Evolutionary conservation across 1,140 invertebrate genomes (phyloP), one percentile per base, ranked within the genome.

Genomic region (Panagrolaimus sp.): DNA sequence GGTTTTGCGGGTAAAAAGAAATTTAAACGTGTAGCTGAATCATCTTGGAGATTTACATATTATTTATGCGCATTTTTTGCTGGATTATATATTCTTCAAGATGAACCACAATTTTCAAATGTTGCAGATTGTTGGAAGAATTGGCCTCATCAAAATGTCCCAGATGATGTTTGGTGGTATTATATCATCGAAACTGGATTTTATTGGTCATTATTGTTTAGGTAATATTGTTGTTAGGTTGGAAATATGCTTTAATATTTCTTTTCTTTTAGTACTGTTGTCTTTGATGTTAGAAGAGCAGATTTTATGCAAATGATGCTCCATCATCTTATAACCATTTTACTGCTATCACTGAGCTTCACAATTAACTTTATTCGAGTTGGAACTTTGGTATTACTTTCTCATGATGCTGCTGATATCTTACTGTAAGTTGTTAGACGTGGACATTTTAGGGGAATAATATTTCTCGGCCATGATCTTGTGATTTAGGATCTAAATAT

Each of bases 221-320:
- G 81, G 78, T 81, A 72, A 38, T 28, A 46, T 15, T n/a, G 46
- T 15, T 69, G 67, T 2, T 28, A n/a, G 43, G 43, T 71, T 47
- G 10, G 10, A 38, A 6, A 55, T 28, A 24, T 28, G 10, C 6
- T 28, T 63, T 26, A 2, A 38, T 10, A 1, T 26, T 65, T 43
- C n/a, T 70, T n/a, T 6, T 14, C 91, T n/a, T n/a, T n/a, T n/a
- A 82, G 78, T 62, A 73, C 77, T 14, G 64, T 82, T 15, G 71
- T 69, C 9, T 73, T 82, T 48, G 80, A 82, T 64, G 76, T 83
- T 10, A 66, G 70, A 17, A 68, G 80, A 1, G 73, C 78, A 32
- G 95, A 98, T 86, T 97, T 97, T 84, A 92, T 91, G 90, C 92
- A 97, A 87, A 97, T 98, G 94, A 94, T 96, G 83, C 87, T 95